phyloP scores from a whole-genome alignment of 2,888 invertebrate species.

The Rhabditoides inermis region DNA sequence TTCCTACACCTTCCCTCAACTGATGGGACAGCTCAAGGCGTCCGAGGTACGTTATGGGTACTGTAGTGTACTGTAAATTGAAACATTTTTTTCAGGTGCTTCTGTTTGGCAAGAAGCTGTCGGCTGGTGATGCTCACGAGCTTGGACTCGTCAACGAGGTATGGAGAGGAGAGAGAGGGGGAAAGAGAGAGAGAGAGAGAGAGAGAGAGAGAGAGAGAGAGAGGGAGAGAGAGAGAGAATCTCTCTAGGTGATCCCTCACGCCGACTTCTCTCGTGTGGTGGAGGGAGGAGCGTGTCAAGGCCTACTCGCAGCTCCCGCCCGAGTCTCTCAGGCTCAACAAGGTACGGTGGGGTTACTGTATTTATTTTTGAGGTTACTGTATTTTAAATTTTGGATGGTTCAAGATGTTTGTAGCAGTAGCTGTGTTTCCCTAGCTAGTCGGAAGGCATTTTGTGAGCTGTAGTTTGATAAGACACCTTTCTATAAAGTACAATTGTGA shows the following conservation, averaged over 20 bases:
- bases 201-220: no score
- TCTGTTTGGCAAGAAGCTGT: conserved; percentile 68
- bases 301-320: conserved; percentile 35
- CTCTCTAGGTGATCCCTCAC: conserved; percentile 63
- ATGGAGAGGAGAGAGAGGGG: no score
- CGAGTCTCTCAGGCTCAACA: conserved; percentile 65
- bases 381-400: conserved; percentile 51
- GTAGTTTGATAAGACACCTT: no score
- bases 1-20: conserved; percentile 71
- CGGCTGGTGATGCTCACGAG: conserved; percentile 70
- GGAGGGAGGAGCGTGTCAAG: conserved; percentile 18
- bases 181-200: no score
- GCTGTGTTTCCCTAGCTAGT: no score
- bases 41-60: conserved; percentile 21
- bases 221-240: no score
- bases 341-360: no score
- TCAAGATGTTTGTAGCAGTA: conserved; percentile 44
- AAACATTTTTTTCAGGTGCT: conserved; percentile 57
- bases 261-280: conserved; percentile 19
- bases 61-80: not conserved
- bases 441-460: no score
- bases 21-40: conserved; percentile 74
- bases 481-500: no score
- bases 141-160: conserved; percentile 73
- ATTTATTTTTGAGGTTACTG: no score